Percentiles rank a stretch among this genome's conserved stretches.
Conservation (phyloP, 2,113 vertebrate genomes). For the Crotalus viridis region DNA sequence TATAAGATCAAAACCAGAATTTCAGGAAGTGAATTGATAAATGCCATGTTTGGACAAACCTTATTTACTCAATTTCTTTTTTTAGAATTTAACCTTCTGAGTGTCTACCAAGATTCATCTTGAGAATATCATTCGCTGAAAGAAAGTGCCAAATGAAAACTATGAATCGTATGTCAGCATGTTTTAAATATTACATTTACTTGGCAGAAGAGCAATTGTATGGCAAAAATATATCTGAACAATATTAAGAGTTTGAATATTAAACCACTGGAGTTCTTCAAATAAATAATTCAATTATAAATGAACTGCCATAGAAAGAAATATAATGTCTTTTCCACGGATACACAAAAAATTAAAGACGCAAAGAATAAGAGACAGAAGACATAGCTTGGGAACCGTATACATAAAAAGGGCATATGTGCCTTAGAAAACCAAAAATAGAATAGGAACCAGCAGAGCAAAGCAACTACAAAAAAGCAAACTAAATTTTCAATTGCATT, state of each 20-base stretch:
- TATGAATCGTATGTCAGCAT: background rate
- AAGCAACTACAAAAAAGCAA: background rate
- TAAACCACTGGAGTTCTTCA: background rate
- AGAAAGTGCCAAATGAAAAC: background rate
- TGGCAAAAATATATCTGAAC: background rate
- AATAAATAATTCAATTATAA: background rate
- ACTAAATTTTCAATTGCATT: background rate
- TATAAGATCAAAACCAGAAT: background rate
- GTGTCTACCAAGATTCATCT: background rate
- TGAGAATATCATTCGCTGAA: background rate
- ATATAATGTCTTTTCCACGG: background rate
- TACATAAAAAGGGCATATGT: background rate
- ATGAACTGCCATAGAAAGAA: background rate
- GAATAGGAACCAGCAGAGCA: background rate
- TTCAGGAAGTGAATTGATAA: background rate
- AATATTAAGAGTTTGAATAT: background rate
- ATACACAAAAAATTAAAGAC: background rate
- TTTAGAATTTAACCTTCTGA: background rate
- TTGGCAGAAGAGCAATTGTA: background rate
- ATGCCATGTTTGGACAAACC: accelerated
- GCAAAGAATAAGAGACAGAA: background rate
- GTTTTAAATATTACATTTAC: background rate
- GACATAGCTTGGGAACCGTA: background rate
- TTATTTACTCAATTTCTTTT: background rate
- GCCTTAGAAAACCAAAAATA: background rate